Base-by-base conservation (phyloP, 1,140 invertebrate species). In the Hycleus cichorii region DNA sequence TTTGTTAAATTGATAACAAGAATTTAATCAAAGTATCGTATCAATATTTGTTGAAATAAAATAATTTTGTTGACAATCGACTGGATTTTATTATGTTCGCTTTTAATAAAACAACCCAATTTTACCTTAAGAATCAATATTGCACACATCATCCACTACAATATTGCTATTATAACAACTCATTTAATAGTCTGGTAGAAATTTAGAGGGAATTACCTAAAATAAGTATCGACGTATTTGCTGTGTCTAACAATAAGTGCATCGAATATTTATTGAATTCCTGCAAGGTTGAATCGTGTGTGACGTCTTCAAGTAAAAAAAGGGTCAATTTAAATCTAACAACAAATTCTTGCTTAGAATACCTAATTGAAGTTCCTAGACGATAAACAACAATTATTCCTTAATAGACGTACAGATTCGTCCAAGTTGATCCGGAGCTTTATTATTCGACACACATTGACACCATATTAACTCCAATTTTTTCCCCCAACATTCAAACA, bases 321-420 rank as follows among this genome's bases (percentile, higher is more conserved):
- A 55, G 52, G 52, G 45, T 44, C 52, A 55, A 55, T 55, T 55
- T 55, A 55, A 55, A 55, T 55, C 32, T 7, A 32, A 47, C 45
- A 46, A 55, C 52, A 55, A 47, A 47, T 27, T 47, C 52, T 55
- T 46, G 44, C 43, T 40, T 55, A 25, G 52, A 46, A 55, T 55
- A 55, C 52, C 39, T 55, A 55, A 55, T 55, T 55, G 52, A 53
- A 47, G 44, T 55, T 46, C 38, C 52, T 55, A 55, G 47, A 44
- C 52, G 43, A 55, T 55, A 55, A 55, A 55, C 52, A 55, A 55
- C 52, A 55, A 55, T 55, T 55, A 55, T 55, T 47, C 46, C 12
- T 39, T 55, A 55, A 55, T 55, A 55, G 52, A 55, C 52, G 44
- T 55, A 47, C 52, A 55, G 52, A 55, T 55, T 27, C 52, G 45